These are phyloP conservation scores for Cuculus canorus DNA, from an alignment of 2,797 vertebrate species.

Conservation along the genomic window DNA sequence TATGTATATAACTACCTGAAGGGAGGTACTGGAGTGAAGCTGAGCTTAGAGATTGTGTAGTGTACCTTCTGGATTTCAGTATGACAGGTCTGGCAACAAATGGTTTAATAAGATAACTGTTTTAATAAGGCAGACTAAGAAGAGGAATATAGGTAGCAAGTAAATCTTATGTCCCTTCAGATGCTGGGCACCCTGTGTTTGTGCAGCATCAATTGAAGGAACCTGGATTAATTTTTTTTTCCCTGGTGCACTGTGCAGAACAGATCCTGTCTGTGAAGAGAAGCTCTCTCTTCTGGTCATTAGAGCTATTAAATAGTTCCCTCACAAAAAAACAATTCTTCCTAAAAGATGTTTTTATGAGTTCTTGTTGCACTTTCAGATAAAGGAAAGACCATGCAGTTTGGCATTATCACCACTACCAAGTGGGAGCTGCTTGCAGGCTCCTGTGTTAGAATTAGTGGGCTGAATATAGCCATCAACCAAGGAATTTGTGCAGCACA, in stretches of 20 bases:
- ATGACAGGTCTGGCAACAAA: too few species aligned
- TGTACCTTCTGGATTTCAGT: background rate
- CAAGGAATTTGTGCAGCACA: background rate
- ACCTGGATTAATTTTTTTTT: background rate
- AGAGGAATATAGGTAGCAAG: background rate
- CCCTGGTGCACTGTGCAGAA: background rate
- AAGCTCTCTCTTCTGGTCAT: background rate
- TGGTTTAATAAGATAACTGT: background rate
- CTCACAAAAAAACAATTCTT: background rate
- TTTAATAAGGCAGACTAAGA: background rate
- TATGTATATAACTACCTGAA: background rate
- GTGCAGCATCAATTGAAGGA: background rate
- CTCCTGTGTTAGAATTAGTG: too few species aligned
- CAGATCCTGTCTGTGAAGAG: background rate
- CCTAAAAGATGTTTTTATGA: background rate
- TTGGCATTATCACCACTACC: too few species aligned
- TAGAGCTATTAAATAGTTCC: background rate
- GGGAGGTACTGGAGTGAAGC: background rate
- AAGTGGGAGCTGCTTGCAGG: too few species aligned
- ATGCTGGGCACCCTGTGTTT: background rate
- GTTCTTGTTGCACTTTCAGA: background rate
- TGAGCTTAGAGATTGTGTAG: background rate
- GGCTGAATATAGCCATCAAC: too few species aligned
- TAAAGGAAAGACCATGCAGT: too few species aligned
- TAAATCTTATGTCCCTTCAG: background rate